Base-by-base conservation (phyloP, 1,140 invertebrate genomes). In the Andrena cerasifolii region DNA sequence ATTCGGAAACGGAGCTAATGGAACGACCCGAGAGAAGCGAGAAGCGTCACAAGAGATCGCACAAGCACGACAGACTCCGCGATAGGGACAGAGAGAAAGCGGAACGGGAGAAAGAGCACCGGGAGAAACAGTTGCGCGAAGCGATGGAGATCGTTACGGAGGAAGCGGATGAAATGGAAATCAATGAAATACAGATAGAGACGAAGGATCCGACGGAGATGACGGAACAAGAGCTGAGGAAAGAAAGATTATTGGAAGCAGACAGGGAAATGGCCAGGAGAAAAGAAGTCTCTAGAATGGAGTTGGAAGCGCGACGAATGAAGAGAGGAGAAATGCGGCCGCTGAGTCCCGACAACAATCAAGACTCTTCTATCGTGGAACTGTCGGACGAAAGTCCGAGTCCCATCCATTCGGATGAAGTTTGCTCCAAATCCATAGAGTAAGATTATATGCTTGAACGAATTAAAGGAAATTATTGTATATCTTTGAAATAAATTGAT, bases 201-300 rank as follows among this genome's bases (percentile, higher is more conserved):
- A 36, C 84, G 2, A 90, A 91, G 66, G 89, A 92, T 62, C 76
- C 88, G 0, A 93, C 91, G 45, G 91, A 91, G 68, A 87, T 92
- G 85, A 90, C 89, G 0, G 91, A 94, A 78, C 95, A 95, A 78
- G 94, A 95, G 80, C 91, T 95, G 72, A 92, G 95, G 59, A 93
- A 94, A 79, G 95, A 95, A 84, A 94, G 90, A 59, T 82, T 92
- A 16, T 67, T 93, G 14, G 91, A 91, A 75, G 91, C 92, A 3
- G 96, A 96, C 87, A 92, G 96, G 51, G 96, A 97, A 92, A 96
- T 95, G 94, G 95, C 95, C 1, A 94, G 96, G 71, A 94, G 96
- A 56, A 96, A 97, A 88, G 95, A 97, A 89, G 94, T 94, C 61
- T 96, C 95, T 0, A 86, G 93, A 58, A 78, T 94, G 5, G 94